A percentile compares a stretch with the other conserved stretches of the same genome.
Evolutionary conservation across 2,113 vertebrate genomes (phyloP).

Genomic region (Ceyx cyanopectus): DNA sequence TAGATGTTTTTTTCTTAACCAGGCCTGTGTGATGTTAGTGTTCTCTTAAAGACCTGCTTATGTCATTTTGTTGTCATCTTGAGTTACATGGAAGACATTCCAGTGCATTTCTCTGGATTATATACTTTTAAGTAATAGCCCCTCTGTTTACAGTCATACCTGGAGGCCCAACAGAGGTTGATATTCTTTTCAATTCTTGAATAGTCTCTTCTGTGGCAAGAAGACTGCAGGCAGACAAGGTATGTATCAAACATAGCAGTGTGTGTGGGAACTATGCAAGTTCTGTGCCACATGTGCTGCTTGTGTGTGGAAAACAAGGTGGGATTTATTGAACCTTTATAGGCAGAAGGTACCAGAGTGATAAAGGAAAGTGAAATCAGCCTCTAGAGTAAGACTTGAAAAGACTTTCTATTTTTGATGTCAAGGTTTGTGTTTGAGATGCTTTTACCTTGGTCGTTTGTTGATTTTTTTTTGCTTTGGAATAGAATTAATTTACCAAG

Average conservation of each 20-base stretch:
- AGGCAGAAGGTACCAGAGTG: neutral
- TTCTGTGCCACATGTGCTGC: rapidly evolving
- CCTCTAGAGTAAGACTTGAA: neutral
- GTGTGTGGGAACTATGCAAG: neutral
- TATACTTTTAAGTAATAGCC: neutral
- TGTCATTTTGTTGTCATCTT: neutral
- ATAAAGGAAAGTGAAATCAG: neutral
- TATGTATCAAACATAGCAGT: neutral
- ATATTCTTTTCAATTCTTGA: rapidly evolving
- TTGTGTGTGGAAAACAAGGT: neutral
- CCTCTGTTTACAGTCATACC: neutral
- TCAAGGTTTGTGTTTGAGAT: neutral
- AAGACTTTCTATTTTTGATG: neutral
- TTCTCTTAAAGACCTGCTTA: neutral
- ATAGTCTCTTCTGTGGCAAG: neutral
- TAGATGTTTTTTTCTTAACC: neutral
- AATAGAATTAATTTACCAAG: neutral
- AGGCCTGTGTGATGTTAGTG: neutral
- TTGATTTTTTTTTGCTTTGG: neutral
- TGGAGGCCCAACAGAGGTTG: rapidly evolving
- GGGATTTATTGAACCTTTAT: neutral
- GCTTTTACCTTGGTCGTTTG: neutral
- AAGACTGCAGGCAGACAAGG: neutral
- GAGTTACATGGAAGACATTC: neutral
- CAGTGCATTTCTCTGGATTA: neutral